Evolutionary conservation across 1,140 invertebrate species (phyloP).

Genomic region (Holcopasites calliopsidis): DNA sequence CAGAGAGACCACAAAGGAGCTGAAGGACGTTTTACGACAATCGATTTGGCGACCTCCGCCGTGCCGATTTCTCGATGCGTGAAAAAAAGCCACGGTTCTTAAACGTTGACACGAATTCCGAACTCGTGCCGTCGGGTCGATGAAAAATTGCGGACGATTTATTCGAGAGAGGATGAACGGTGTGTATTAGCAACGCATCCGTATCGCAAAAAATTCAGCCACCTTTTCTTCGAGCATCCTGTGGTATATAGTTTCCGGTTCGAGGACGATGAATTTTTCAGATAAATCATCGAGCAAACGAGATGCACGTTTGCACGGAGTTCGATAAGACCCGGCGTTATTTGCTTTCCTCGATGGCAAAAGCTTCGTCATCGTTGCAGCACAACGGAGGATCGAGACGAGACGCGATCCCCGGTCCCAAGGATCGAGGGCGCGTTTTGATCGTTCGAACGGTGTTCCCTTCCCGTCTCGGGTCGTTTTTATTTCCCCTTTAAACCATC

Average conservation of each 20-base stretch:
- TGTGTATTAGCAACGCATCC: not conserved
- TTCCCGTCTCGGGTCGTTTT: conserved; percentile 1
- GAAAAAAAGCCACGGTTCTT: too few species aligned
- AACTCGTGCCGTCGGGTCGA: too few species aligned
- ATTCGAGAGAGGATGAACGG: not conserved
- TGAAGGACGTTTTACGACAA: conserved; percentile 44
- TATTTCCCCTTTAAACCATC: conserved; percentile 28
- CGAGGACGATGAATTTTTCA: conserved; percentile 29
- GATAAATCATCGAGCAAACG: conserved; percentile 22
- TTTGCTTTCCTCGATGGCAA: conserved; percentile 52
- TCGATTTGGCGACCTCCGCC: too few species aligned
- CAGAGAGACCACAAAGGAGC: conserved; percentile 4
- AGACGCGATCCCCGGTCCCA: not conserved
- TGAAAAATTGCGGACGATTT: not conserved
- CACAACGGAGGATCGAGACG: conserved; percentile 49
- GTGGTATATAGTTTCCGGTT: not conserved
- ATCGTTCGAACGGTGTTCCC: conserved; percentile 42
- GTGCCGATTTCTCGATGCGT: not conserved
- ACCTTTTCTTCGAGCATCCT: not conserved
- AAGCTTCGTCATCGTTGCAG: conserved; percentile 58
- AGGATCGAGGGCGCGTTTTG: conserved; percentile 50
- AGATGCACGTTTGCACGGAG: conserved; percentile 19
- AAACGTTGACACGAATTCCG: too few species aligned
- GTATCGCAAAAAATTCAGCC: not conserved
- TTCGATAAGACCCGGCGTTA: conserved; percentile 40